Percentiles rank a stretch among this genome's conserved stretches.
Conservation (phyloP, 2,888 invertebrate species). For the Celastrina argiolus region DNA sequence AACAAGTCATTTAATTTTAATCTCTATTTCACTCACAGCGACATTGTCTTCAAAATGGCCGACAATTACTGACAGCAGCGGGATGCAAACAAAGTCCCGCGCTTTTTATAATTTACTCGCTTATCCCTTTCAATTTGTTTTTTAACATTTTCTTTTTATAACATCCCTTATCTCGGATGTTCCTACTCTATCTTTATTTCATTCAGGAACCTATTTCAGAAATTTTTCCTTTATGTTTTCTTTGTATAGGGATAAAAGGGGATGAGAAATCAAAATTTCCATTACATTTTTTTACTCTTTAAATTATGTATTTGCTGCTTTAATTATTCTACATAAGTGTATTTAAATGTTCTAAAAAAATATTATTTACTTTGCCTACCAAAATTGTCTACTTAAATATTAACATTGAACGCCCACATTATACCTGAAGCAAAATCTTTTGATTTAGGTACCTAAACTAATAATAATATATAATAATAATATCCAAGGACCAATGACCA, state of each 20-base stretch:
- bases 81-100: constrained; percentile 56
- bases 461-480: too few species aligned
- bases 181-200: constrained; percentile 33
- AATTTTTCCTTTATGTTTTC: constrained; percentile 17
- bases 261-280: constrained; percentile 2
- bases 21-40: neutral
- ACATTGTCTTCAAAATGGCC: constrained; percentile 37
- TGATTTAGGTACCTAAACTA: too few species aligned
- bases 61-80: constrained; percentile 47
- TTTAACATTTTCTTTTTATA: constrained; percentile 41
- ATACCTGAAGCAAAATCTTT: too few species aligned
- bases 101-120: constrained; percentile 66
- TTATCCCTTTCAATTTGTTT: constrained; percentile 54
- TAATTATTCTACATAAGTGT: neutral
- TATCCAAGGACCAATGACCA: too few species aligned
- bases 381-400: too few species aligned
- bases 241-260: constrained; percentile 16
- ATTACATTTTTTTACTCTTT: constrained; percentile 15
- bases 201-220: constrained; percentile 20
- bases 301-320: neutral
- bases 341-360: neutral
- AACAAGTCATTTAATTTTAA: constrained; percentile 3
- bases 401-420: too few species aligned
- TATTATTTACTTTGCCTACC: too few species aligned
- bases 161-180: constrained; percentile 59